Conservation (phyloP, 2,797 vertebrate genomes). For the Sternotherus odoratus region DNA sequence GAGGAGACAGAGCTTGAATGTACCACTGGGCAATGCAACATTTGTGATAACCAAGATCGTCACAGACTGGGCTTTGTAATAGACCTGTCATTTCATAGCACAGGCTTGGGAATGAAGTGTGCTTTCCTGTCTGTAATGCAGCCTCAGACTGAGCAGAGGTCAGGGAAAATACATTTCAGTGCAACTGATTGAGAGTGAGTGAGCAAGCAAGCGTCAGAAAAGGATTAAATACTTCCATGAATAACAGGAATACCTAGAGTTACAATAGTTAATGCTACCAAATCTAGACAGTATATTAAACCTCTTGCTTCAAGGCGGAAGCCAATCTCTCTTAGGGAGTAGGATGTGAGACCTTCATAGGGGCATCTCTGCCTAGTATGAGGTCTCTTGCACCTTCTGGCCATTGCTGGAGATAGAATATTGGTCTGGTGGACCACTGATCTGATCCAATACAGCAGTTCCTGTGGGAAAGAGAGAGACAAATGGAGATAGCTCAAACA, state of each 20-base stretch:
- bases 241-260: not conserved
- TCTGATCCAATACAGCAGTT: not conserved
- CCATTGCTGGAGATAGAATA: not conserved
- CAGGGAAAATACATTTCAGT: not conserved
- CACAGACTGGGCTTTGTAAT: not conserved
- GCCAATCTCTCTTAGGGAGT: not conserved
- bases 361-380: not conserved
- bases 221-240: not conserved
- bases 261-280: not conserved
- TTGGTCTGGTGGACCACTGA: not conserved
- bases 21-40: fast-evolving
- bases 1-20: not conserved
- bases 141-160: not conserved
- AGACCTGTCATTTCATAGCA: not conserved
- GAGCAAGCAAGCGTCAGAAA: not conserved
- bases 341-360: not conserved
- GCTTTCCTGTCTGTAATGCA: not conserved
- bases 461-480: not conserved
- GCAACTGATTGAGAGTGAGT: not conserved
- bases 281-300: not conserved
- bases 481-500: not conserved
- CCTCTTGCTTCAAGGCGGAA: not conserved
- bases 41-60: not conserved
- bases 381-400: not conserved
- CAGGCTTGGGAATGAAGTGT: not conserved